Evolutionary conservation across 2,888 invertebrate species (phyloP).

Genomic region (Hypomecis punctinalis): DNA sequence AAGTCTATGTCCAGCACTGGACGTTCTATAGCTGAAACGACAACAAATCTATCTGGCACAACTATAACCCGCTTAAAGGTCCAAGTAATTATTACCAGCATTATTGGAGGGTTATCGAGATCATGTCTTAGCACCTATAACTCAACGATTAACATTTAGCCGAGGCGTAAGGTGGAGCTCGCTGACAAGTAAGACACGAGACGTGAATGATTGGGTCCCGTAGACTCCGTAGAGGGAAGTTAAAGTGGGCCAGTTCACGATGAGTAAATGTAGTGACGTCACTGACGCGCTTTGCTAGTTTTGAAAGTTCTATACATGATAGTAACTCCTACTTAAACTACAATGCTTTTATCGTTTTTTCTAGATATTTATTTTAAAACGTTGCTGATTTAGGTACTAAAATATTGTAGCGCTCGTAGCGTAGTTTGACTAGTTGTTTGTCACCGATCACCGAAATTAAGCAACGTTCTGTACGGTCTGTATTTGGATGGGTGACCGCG

Average conservation of each 20-base stretch:
- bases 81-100: constrained; percentile 24
- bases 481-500: too few species aligned
- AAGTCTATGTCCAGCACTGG: too few species aligned
- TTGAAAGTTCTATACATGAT: not conserved
- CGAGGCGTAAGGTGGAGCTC: constrained; percentile 19
- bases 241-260: constrained; percentile 7
- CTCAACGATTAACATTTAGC: constrained; percentile 33
- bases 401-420: too few species aligned
- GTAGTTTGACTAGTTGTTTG: too few species aligned
- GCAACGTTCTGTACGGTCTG: too few species aligned
- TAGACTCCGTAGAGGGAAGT: constrained; percentile 18
- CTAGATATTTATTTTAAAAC: too few species aligned
- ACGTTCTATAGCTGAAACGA: too few species aligned
- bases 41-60: too few species aligned
- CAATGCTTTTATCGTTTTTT: too few species aligned
- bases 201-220: constrained; percentile 21
- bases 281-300: not conserved
- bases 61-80: not conserved
- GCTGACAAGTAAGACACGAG: constrained; percentile 23
- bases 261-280: constrained; percentile 20
- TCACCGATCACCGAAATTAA: not conserved
- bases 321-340: too few species aligned
- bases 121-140: constrained; percentile 32
- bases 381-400: too few species aligned
- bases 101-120: constrained; percentile 35